Evolutionary conservation across 2,888 invertebrate genomes (phyloP).

Genomic region (Desoria tigrina): DNA sequence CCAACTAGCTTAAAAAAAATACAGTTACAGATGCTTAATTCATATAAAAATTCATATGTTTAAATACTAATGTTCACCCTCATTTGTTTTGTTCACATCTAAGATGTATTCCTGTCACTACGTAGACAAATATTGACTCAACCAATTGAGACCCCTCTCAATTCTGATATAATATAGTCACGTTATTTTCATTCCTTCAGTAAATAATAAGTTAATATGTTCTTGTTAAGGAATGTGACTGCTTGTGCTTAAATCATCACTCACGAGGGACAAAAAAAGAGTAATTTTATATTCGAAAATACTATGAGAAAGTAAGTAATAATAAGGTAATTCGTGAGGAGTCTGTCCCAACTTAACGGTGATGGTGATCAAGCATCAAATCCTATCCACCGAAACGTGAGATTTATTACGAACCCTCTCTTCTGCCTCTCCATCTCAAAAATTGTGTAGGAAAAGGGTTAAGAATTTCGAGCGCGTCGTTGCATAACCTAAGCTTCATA

Average conservation of each 20-base stretch:
- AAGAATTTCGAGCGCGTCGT: not conserved
- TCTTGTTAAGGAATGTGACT: no score
- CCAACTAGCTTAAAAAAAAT: constrained; percentile 1
- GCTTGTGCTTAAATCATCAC: no score
- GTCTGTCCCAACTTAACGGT: constrained; percentile 1
- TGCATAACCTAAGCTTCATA: not conserved
- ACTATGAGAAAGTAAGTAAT: no score
- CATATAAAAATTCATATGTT: no score
- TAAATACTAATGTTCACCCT: not conserved
- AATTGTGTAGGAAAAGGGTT: not conserved
- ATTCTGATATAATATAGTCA: constrained; percentile 9
- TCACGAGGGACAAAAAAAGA: no score
- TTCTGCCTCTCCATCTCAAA: not conserved
- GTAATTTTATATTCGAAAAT: no score
- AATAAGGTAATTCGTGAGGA: no score
- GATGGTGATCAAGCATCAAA: no score
- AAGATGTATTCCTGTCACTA: constrained; percentile 26
- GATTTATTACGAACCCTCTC: not conserved
- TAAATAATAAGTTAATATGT: no score
- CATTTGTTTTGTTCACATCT: not conserved
- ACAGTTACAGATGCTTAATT: not conserved
- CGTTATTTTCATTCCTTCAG: not conserved
- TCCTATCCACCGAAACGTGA: no score
- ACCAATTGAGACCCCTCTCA: constrained; percentile 28
- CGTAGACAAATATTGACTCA: constrained; percentile 30